These are phyloP conservation scores for Perognathus longimembris DNA, from an alignment of 2,113 vertebrate species.

Conservation along the genomic window DNA sequence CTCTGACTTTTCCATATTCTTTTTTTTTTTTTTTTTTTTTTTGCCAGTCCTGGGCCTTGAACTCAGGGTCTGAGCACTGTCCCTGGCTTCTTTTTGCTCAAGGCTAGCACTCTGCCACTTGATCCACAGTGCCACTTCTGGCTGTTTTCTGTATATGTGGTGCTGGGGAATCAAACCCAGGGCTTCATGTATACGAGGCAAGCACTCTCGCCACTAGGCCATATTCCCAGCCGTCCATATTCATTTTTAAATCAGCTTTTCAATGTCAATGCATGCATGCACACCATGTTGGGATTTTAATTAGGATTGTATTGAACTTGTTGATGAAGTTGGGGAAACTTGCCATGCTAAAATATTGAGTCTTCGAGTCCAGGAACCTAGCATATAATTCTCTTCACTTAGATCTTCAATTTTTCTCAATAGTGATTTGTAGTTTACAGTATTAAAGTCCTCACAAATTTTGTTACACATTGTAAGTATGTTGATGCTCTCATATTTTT, in stretches of 20 bases:
- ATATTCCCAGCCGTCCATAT: no score
- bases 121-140: no score
- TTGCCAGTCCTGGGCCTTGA: no score
- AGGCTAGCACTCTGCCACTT: no score
- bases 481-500: neutral
- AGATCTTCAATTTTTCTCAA: neutral
- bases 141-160: no score
- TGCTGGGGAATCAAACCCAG: no score
- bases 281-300: neutral
- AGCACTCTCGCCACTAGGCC: no score
- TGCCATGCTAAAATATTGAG: neutral
- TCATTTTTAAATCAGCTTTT: constrained; percentile 13
- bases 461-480: neutral
- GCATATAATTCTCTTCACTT: neutral
- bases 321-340: neutral
- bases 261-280: neutral
- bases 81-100: no score
- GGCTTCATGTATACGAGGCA: no score
- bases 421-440: neutral
- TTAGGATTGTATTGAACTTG: neutral
- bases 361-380: neutral
- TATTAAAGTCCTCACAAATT: neutral
- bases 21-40: no score
- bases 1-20: neutral
- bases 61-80: no score